A percentile compares a stretch with the other conserved stretches of the same genome.
Conservation (phyloP, 2,797 vertebrate species). For the Catamblyrhynchus diadema region DNA sequence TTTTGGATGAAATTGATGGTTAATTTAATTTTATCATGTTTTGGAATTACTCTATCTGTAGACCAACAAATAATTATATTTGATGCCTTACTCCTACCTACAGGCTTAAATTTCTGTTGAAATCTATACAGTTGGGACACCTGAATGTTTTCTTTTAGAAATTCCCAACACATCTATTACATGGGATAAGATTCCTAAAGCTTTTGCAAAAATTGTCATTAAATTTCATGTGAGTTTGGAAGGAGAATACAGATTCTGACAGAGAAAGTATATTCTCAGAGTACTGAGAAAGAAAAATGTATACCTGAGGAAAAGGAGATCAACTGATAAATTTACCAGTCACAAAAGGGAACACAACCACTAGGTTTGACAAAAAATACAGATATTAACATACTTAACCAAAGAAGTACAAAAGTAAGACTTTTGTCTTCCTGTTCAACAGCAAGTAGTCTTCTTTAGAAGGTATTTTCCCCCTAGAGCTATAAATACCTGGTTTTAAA, state of each 20-base stretch:
- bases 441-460: not conserved
- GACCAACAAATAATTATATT: not conserved
- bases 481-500: not conserved
- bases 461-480: rapidly evolving
- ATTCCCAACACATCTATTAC: not conserved
- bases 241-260: not conserved
- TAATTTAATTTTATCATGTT: not conserved
- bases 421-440: not conserved
- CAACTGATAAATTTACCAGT: not conserved
- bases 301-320: not conserved
- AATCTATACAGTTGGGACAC: not conserved
- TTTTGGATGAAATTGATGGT: not conserved
- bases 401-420: not conserved
- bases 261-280: not conserved
- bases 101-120: not conserved
- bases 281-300: not conserved
- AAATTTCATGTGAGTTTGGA: not conserved
- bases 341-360: not conserved
- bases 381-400: not conserved
- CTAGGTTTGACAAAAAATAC: not conserved
- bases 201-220: not conserved
- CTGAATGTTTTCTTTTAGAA: not conserved
- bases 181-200: not conserved
- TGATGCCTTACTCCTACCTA: not conserved
- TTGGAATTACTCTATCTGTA: not conserved